phyloP scores from a whole-genome alignment of 1,140 invertebrate genomes.

The Heliconius melpomene region DNA sequence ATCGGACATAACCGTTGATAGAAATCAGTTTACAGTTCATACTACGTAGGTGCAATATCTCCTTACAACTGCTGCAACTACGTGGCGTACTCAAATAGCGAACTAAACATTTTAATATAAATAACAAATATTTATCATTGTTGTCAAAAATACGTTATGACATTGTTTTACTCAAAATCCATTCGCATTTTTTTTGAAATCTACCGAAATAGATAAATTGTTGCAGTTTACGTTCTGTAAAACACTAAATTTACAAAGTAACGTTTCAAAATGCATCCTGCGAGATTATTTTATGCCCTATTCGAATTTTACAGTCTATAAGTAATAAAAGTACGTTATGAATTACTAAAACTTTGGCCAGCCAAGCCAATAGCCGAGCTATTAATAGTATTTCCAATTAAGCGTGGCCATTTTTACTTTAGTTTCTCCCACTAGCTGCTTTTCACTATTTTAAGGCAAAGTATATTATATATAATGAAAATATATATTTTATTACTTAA shows the following conservation, averaged over 20 bases:
- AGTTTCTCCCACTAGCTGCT: neutral
- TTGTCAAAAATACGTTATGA: too few species aligned
- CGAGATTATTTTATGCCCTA: slow-evolving; percentile 62
- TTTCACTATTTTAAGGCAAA: neutral
- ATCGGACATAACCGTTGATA: slow-evolving; percentile 65
- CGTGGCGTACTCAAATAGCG: neutral
- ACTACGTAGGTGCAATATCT: slow-evolving; percentile 44
- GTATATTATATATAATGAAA: too few species aligned
- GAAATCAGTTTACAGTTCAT: slow-evolving; percentile 57
- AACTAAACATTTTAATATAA: neutral
- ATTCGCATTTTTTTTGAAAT: neutral
- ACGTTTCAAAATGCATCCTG: slow-evolving; percentile 46
- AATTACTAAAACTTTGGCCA: slow-evolving; percentile 47
- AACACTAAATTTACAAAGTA: slow-evolving; percentile 44
- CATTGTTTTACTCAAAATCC: neutral
- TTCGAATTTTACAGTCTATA: slow-evolving; percentile 60
- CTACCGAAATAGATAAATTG: slow-evolving; percentile 8
- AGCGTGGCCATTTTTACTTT: neutral
- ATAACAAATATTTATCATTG: too few species aligned
- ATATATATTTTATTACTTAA: too few species aligned
- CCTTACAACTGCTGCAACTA: neutral
- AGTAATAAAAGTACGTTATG: slow-evolving; percentile 60
- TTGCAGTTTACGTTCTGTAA: slow-evolving; percentile 14
- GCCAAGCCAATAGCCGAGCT: slow-evolving; percentile 2
- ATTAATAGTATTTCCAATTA: slow-evolving; percentile 4